Base-by-base conservation (phyloP, 1,140 invertebrate species). In the Danaus melanippus region DNA sequence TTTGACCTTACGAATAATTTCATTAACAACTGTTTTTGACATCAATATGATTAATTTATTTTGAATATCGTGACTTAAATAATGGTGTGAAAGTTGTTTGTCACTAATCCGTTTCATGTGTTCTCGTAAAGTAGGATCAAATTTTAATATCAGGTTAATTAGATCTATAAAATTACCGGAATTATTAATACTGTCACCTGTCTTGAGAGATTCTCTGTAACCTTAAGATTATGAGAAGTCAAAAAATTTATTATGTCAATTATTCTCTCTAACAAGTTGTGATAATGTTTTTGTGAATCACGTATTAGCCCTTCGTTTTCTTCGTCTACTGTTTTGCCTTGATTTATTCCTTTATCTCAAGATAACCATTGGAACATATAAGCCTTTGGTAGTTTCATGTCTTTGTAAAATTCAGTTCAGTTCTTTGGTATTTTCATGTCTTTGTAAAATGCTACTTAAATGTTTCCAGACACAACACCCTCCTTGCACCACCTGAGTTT, bases 401-500 rank as follows among this genome's bases (percentile, higher is more conserved):
- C n/a, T n/a, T n/a, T n/a, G n/a, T n/a, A n/a, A n/a, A n/a, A n/a
- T n/a, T n/a, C n/a, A n/a, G n/a, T n/a, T n/a, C n/a, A n/a, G n/a
- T n/a, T n/a, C n/a, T n/a, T n/a, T n/a, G n/a, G n/a, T n/a, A n/a
- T n/a, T n/a, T n/a, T n/a, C n/a, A n/a, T n/a, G 65, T 53, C 62
- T 68, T 21, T 68, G 62, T 62, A 70, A 65, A 65, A 69, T 68
- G 42, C 42, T 60, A 51, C 67, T 67, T 54, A 67, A 72, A 56
- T 72, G 57, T 73, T 70, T 73, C 65, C 63, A 73, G 52, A 70
- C 66, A 73, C 67, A 70, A 46, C 69, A 67, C 10, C 62, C 67
- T 67, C 52, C 62, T 46, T 64, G 60, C 50, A 70, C 69, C 64
- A 70, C 50, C 50, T 71, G 64, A 64, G 61, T 71, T 67, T 67